Base-by-base conservation (phyloP, 2,888 invertebrate species). In the Plutella xylostella region DNA sequence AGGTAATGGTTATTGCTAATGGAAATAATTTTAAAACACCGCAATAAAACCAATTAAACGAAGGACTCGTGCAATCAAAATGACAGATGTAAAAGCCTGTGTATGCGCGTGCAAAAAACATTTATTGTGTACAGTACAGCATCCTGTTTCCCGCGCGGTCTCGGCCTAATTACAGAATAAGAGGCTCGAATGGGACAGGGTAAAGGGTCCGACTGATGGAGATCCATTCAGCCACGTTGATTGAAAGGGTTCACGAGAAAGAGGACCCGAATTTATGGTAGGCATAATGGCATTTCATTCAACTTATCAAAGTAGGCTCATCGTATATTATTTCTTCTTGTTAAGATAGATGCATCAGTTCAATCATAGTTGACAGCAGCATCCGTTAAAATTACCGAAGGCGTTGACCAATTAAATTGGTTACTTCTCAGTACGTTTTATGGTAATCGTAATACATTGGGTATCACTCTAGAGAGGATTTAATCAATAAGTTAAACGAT, bases 151-250 rank as follows among this genome's bases (percentile, higher is more conserved):
- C 63, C 58, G 57, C 58, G 58, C 56, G 58, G 65, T 68, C 57
- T 34, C 63, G 58, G 62, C 67, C 76, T 78, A 79, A 79, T 77
- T 79, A 76, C 68, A 64, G 58, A 67, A 65, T 63, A 60, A 65
- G 64, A 62, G 64, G 55, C 58, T 57, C 37, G 22, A 43, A 57
- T 53, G 57, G 62, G 57, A 63, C 56, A 56, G 55, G 57, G 60
- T 65, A 71, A 73, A 76, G 62, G 71, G 62, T 52, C 60, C 60
- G 64, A 66, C 66, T 72, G 75, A 74, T 72, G 72, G 67, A 69
- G 68, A 57, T 57, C 73, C 68, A 74, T 80, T 77, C 70, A 78
- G 57, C 53, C 59, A 55, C 59, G 52, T 58, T 69, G 67, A 75
- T 74, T 76, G 72, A 76, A 76, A 74, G 74, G 75, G 72, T 70